Evolutionary conservation across 2,888 invertebrate genomes (phyloP).

Genomic region (Polia nebulosa): DNA sequence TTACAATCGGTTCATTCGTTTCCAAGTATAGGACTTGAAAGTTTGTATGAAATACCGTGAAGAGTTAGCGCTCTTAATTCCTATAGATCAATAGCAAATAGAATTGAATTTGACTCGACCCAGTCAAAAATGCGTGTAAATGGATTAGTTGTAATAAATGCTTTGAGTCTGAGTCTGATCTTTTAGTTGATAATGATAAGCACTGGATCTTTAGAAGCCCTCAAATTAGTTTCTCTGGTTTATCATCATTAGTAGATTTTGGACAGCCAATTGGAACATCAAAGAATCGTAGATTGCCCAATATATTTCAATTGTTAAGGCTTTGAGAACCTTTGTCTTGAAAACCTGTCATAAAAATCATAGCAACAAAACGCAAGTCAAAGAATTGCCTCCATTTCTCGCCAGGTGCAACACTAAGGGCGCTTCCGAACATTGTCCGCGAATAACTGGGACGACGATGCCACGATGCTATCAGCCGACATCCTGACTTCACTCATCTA

Average conservation of each 20-base stretch:
- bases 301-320: not conserved
- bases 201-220: too few species aligned
- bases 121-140: not conserved
- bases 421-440: slow-evolving; percentile 27
- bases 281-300: not conserved
- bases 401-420: slow-evolving; percentile 12
- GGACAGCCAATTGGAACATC: too few species aligned
- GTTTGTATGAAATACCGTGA: too few species aligned
- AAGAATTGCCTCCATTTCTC: not conserved
- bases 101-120: rapidly evolving
- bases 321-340: not conserved
- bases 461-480: slow-evolving; percentile 36
- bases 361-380: slow-evolving; percentile 6
- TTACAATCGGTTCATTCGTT: too few species aligned
- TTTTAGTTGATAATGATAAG: too few species aligned
- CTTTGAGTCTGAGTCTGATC: too few species aligned
- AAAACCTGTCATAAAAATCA: not conserved
- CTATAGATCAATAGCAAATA: too few species aligned
- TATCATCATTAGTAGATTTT: too few species aligned
- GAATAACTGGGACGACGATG: slow-evolving; percentile 41
- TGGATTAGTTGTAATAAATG: not conserved
- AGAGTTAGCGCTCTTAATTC: too few species aligned
- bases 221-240: too few species aligned
- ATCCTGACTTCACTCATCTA: slow-evolving; percentile 38
- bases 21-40: too few species aligned